Conservation (phyloP, 2,888 invertebrate genomes). For the Hofmannophila pseudospretella region DNA sequence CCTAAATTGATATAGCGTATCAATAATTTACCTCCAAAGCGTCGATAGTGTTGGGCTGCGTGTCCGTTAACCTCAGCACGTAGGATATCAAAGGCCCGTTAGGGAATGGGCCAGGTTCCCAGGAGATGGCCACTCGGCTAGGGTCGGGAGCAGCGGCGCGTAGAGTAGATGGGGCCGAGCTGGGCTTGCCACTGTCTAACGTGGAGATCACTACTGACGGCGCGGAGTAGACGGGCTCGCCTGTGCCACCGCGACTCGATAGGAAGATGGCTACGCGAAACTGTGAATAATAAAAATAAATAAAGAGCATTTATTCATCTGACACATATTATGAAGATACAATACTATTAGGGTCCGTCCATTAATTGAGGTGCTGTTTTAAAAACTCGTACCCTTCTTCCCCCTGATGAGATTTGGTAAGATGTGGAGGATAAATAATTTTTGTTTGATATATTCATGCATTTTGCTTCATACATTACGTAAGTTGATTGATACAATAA, state of each 20-base stretch:
- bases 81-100: constrained; percentile 94
- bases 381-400: no score
- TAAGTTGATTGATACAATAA: no score
- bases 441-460: no score
- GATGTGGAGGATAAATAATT: no score
- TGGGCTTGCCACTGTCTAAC: constrained; percentile 83
- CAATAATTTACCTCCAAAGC: constrained; percentile 83
- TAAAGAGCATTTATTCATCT: constrained; percentile 6
- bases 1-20: no score
- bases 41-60: constrained; percentile 75
- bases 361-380: no score
- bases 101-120: constrained; percentile 91
- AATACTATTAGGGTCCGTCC: no score
- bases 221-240: constrained; percentile 84
- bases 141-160: constrained; percentile 88
- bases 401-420: no score
- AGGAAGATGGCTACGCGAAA: constrained; percentile 92
- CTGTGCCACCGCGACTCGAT: constrained; percentile 81
- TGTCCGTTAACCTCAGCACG: constrained; percentile 83
- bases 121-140: constrained; percentile 89
- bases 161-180: constrained; percentile 86
- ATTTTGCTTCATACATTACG: no score
- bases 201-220: constrained; percentile 88
- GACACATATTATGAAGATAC: neutral
- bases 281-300: no score